Evolutionary conservation across 1,140 invertebrate species (phyloP).

Genomic region (Drosophila kohkoa): DNA sequence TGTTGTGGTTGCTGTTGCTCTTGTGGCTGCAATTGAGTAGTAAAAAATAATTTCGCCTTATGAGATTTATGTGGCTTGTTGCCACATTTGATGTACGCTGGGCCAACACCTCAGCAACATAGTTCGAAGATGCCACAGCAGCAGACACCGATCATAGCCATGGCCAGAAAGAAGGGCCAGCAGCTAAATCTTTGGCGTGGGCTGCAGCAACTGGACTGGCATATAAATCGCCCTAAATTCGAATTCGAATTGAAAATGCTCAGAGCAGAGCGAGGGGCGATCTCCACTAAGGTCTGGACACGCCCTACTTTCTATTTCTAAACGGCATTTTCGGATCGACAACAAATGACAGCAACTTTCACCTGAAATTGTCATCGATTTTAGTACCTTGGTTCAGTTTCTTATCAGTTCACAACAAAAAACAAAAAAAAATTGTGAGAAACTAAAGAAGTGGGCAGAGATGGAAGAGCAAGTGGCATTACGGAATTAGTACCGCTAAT

Average conservation of each 20-base stretch:
- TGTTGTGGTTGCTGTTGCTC: conserved; percentile 24
- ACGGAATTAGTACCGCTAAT: conserved; percentile 52
- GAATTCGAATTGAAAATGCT: conserved; percentile 7
- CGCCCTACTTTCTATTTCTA: conserved; percentile 81
- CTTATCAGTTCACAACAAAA: conserved; percentile 54
- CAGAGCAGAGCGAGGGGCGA: background rate
- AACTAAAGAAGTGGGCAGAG: background rate
- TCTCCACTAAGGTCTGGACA: conserved; percentile 32
- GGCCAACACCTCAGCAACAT: conserved; percentile 62
- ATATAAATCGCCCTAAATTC: conserved; percentile 70
- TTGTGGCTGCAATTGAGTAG: conserved; percentile 76
- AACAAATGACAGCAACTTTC: conserved; percentile 59
- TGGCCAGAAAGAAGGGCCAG: conserved; percentile 10
- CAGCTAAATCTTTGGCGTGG: conserved; percentile 11
- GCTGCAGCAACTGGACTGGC: conserved; percentile 38
- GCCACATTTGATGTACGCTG: conserved; percentile 80
- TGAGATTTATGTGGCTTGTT: conserved; percentile 84
- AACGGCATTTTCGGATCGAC: conserved; percentile 52
- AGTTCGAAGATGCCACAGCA: conserved; percentile 39
- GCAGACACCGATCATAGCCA: conserved; percentile 12
- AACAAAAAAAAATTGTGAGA: background rate
- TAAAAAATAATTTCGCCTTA: conserved; percentile 81
- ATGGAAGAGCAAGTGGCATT: conserved; percentile 46
- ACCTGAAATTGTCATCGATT: conserved; percentile 75
- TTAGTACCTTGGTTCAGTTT: conserved; percentile 50